These are phyloP conservation scores for Cheilosia vulpina DNA, from an alignment of 2,888 invertebrate species.

Conservation along the genomic window DNA sequence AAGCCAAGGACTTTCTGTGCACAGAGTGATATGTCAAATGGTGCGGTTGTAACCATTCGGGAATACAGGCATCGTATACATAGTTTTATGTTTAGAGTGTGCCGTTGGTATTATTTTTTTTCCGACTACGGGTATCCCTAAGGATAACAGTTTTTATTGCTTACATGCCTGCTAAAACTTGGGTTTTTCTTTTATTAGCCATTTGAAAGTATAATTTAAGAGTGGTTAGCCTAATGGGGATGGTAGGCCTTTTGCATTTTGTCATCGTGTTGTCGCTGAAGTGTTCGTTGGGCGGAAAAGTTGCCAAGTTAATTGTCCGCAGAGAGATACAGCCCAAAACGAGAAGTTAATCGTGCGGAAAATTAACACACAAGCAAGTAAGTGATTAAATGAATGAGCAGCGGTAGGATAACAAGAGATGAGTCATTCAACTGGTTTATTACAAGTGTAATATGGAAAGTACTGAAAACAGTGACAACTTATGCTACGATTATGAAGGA, in stretches of 20 bases:
- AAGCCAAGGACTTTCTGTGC: conserved; percentile 47
- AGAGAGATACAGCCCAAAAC: conserved; percentile 18
- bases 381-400: conserved; percentile 51
- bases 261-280: conserved; percentile 17
- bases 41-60: conserved; percentile 48
- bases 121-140: background rate
- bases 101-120: conserved; percentile 14
- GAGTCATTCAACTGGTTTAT: too few relatives aligned
- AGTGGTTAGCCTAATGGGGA: conserved; percentile 24
- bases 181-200: conserved; percentile 51
- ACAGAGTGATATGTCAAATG: conserved; percentile 68
- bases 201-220: conserved; percentile 51
- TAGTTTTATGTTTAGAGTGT: conserved; percentile 45
- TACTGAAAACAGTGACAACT: too few relatives aligned
- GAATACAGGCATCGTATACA: conserved; percentile 21
- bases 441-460: too few relatives aligned
- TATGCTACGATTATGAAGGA: too few relatives aligned
- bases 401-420: conserved; percentile 7
- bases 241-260: conserved; percentile 28
- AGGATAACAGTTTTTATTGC: conserved; percentile 53
- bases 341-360: conserved; percentile 52
- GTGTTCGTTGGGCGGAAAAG: conserved; percentile 8
- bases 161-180: conserved; percentile 22
- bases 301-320: conserved; percentile 59
- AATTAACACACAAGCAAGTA: conserved; percentile 49